A percentile compares a stretch with the other conserved stretches of the same genome.
These are phyloP conservation scores for Monoplex corrugatus DNA, from an alignment of 2,888 invertebrate species.

Conservation along the genomic window DNA sequence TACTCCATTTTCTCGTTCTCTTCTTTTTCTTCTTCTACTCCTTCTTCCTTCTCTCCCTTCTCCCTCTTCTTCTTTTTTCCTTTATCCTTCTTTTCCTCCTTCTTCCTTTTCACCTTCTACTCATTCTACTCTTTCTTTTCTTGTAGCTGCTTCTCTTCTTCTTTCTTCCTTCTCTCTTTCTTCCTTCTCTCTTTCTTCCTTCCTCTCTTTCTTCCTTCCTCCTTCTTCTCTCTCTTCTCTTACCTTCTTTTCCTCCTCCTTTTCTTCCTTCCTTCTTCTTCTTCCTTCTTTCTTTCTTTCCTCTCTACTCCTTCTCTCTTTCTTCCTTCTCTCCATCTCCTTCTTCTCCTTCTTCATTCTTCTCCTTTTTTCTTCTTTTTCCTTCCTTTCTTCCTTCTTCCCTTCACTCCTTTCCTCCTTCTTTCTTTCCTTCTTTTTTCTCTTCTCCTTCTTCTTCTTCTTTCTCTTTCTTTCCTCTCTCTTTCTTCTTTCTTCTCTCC, in stretches of 20 bases:
- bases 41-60: too few species aligned
- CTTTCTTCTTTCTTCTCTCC: background rate
- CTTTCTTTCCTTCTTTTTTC: background rate
- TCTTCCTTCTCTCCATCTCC: background rate
- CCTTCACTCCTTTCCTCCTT: background rate
- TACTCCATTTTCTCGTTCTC: background rate
- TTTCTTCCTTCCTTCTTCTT: background rate
- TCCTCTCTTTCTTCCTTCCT: background rate
- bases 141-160: background rate
- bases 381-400: background rate
- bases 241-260: background rate
- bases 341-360: too few species aligned
- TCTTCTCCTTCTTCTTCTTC: background rate
- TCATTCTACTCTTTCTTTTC: background rate
- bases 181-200: background rate
- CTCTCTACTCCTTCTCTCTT: background rate
- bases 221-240: background rate
- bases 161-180: background rate
- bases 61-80: background rate
- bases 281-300: background rate
- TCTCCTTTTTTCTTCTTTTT: background rate
- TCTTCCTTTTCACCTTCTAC: background rate
- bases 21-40: background rate
- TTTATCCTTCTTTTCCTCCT: background rate
- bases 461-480: background rate